Evolutionary conservation across 2,797 vertebrate genomes (phyloP), one percentile per base, ranked within the genome.

Genomic region (Tarsius wallacei): DNA sequence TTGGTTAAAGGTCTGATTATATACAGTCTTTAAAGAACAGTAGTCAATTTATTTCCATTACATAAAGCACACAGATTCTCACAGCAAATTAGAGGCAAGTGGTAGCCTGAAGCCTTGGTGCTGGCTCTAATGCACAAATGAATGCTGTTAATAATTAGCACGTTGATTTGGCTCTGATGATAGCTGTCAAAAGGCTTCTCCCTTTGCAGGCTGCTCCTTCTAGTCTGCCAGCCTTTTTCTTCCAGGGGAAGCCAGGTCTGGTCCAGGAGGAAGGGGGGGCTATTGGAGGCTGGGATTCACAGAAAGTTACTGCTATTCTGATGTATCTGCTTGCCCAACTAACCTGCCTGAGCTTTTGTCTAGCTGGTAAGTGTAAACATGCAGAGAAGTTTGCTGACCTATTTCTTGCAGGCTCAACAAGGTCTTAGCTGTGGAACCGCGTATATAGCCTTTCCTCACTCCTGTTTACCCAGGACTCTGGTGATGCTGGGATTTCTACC

Each of bases 31-130:
- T 71, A 83, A 78, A 68, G 57, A 85, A 91, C 94, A 94, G 1
- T 22, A 73, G 49, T 36, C 57, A 76, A 53, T 91, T 90, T 78
- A 63, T 90, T 97, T 90, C 61, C 85, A 47, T 87, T 90, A 90
- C 53, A 49, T 83, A 76, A 73, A 85, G n/a, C 9, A 47, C 70
- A 73, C 49, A 28, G 59, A 82, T 91, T 85, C 33, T 66, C 55
- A 88, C 10, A 81, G 55, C n/a, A 92, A 81, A 89, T 51, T 49
- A 95, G 31, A 89, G 8, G 16, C 53, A 63, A 87, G 28, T 71
- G 66, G 24, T 87, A 96, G 21, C 53, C 76, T 74, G 16, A 51
- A 92, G 33, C 24, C 33, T 82, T 66, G 59, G 9, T 51, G 24
- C 80, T 83, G 63, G 31, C 59, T 89, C 91, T 78, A 59, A 80